Base-by-base conservation (phyloP, 2,888 invertebrate genomes). In the Acrobasis repandana region DNA sequence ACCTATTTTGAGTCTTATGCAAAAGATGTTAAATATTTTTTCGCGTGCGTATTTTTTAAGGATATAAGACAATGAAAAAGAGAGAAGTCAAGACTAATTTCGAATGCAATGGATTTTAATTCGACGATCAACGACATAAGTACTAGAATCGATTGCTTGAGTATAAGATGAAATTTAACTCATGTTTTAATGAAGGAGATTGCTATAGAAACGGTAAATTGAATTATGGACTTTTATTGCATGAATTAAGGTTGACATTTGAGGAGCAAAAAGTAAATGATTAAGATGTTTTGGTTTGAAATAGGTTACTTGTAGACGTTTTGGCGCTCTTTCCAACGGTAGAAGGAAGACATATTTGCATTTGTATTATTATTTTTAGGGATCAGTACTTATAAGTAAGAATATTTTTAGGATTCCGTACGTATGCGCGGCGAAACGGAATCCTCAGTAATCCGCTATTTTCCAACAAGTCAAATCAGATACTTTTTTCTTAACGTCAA, bases 51-150 rank as follows among this genome's bases (percentile, higher is more conserved):
- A 8, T 43, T 50, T 20, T 28, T 28, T n/a, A 43, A 48, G 47
- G 28, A 43, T 28, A 43, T 51, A 51, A 38, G 51, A 43, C 59
- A 59, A 50, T 51, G 51, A 50, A 10, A 33, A 38, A 51, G 43
- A 20, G 38, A 50, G 46, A 59, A 43, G 51, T 59, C 43, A 51
- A 38, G 59, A 43, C 18, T 59, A 50, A 59, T 58, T 59, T 38
- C 15, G 15, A 15, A 34, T 8, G 34, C 57, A 57, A 48, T 16
- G 57, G 34, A 57, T 57, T 57, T 18, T 48, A 48, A 57, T 50
- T 38, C 49, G 10, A 20, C 11, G 11, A 16, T 20, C 58, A 50
- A 50, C 1, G 20, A 18, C 50, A 18, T 57, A 57, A 48, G 57
- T 4, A 38, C 15, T 15, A 49, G 14, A 50, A 20, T 58, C n/a